Conservation (phyloP, 2,113 vertebrate genomes). For the Dryoscopus gambensis region DNA sequence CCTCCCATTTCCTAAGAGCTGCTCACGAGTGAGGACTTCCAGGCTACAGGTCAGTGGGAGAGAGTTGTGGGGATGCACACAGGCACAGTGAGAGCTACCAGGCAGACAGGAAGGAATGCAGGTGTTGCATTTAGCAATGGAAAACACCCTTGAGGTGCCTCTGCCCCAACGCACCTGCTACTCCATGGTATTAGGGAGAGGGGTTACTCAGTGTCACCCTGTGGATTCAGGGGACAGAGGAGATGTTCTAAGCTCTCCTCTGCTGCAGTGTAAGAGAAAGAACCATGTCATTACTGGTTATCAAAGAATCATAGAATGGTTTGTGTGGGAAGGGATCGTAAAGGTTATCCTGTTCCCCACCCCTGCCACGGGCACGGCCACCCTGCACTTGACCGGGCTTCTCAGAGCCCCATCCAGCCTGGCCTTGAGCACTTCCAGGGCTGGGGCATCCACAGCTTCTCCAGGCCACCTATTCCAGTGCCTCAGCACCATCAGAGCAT, state of each 20-base stretch:
- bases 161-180: background rate
- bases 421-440: background rate
- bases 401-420: background rate
- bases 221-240: background rate
- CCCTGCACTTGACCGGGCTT: background rate
- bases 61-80: background rate
- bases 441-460: background rate
- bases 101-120: background rate
- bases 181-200: too few species aligned
- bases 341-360: background rate
- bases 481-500: background rate
- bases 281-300: background rate
- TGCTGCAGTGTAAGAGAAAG: background rate
- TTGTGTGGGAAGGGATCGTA: background rate
- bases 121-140: background rate
- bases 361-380: background rate
- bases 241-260: background rate
- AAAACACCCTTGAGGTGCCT: background rate
- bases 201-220: background rate
- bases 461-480: background rate
- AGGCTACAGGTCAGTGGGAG: background rate
- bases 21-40: accelerated
- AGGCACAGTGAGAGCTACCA: accelerated
- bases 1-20: background rate
- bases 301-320: background rate